These are phyloP conservation scores for Girardinichthys multiradiatus DNA, from an alignment of 2,113 vertebrate genomes.

Conservation along the genomic window DNA sequence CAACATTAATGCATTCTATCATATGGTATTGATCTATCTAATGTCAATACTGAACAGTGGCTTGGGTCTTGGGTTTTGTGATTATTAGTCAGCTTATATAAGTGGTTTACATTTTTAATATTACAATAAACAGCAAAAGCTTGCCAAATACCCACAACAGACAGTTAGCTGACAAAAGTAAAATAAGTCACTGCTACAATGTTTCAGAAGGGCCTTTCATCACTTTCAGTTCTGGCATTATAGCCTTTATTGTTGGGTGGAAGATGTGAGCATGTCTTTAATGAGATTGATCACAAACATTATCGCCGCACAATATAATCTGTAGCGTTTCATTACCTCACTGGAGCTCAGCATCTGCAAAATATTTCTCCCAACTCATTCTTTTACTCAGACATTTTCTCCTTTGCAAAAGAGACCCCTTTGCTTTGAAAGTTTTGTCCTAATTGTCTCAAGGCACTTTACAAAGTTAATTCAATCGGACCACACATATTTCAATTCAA, in stretches of 20 bases:
- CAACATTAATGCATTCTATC: not conserved
- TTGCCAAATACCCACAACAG: not conserved
- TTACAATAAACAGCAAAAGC: not conserved
- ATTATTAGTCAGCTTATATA: not conserved
- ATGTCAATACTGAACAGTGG: not conserved
- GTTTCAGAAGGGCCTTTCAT: not conserved
- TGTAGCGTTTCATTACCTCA: constrained; percentile 21
- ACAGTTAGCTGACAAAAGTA: not conserved
- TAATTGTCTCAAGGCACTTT: not conserved
- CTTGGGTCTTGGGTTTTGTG: not conserved
- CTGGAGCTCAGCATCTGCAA: constrained; percentile 9
- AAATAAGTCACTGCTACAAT: not conserved
- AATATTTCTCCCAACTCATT: not conserved
- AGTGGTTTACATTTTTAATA: not conserved
- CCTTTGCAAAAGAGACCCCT: not conserved
- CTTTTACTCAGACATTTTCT: constrained; percentile 9
- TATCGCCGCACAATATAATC: constrained; percentile 9
- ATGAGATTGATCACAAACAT: constrained; percentile 23
- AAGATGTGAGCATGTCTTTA: constrained; percentile 12
- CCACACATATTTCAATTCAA: too few species aligned
- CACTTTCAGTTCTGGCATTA: constrained; percentile 3
- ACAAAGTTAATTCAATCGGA: too few species aligned
- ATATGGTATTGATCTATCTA: not conserved
- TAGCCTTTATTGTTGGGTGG: constrained; percentile 9
- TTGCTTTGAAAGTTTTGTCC: not conserved